Evolutionary conservation across 92 coral and sea anemone genomes (phyloP).

Genomic region (Epizoanthus scotinus): DNA sequence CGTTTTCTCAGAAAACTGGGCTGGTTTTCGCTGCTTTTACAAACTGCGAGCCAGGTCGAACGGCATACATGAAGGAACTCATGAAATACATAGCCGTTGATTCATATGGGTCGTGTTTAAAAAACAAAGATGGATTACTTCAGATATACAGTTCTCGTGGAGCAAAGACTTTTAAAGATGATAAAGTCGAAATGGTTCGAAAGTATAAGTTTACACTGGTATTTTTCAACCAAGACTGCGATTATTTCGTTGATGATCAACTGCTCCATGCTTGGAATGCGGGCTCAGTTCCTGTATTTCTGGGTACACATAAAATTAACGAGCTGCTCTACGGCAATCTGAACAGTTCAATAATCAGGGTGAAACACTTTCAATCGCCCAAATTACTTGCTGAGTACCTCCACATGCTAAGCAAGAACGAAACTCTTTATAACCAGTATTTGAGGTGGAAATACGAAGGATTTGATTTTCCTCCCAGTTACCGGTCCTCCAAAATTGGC

Average conservation of each 20-base stretch:
- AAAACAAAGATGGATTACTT: constrained; percentile 40
- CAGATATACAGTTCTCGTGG: constrained; percentile 19
- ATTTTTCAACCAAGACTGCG: constrained; percentile 73
- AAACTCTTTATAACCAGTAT: constrained; percentile 53
- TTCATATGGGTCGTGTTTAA: constrained; percentile 47
- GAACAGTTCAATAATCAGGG: constrained; percentile 51
- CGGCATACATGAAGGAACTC: constrained; percentile 47
- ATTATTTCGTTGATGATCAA: constrained; percentile 71
- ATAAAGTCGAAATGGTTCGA: constrained; percentile 44
- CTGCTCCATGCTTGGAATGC: constrained; percentile 65
- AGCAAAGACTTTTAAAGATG: constrained; percentile 23
- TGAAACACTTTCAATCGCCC: constrained; percentile 60
- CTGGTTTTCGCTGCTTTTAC: constrained; percentile 56
- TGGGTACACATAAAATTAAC: constrained; percentile 71
- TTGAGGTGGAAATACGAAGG: constrained; percentile 72
- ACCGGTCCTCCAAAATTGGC: not conserved
- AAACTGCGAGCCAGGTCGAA: constrained; percentile 56
- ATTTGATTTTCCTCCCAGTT: constrained; percentile 31
- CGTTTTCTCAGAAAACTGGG: constrained; percentile 48
- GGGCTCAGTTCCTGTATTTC: constrained; percentile 69
- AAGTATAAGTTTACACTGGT: constrained; percentile 67
- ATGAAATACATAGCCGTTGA: constrained; percentile 55
- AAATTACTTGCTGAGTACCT: constrained; percentile 62
- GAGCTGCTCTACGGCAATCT: constrained; percentile 67
- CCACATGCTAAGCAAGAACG: constrained; percentile 50